Percentiles rank a stretch among this genome's conserved stretches.
Conservation (phyloP, 2,888 invertebrate genomes). For the Nebria brevicollis region DNA sequence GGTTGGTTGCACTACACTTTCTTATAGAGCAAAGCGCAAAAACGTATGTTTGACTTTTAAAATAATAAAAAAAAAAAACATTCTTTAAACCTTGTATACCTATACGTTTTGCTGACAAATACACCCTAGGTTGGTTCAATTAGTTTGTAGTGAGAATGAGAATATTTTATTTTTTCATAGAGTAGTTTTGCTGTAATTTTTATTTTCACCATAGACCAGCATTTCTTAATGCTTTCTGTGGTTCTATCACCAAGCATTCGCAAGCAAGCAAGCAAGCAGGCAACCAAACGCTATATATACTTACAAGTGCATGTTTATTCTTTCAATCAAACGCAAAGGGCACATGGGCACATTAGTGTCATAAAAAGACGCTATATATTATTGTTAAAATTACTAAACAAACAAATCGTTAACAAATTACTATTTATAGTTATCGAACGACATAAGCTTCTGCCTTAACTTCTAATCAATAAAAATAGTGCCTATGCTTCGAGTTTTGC, state of each 20-base stretch:
- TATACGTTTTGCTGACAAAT: conserved; percentile 11
- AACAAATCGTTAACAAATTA: conserved; percentile 7
- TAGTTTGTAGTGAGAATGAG: conserved; percentile 30
- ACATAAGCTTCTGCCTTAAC: conserved; percentile 43
- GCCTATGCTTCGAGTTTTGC: conserved; percentile 47
- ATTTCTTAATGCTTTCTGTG: not conserved
- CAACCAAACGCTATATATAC: conserved; percentile 6
- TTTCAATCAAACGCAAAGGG: not conserved
- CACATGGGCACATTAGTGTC: not conserved
- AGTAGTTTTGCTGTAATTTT: conserved; percentile 34
- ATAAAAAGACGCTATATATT: not conserved
- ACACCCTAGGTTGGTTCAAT: conserved; percentile 36
- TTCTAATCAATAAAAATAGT: conserved; percentile 47
- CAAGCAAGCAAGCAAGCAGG: conserved; percentile 36
- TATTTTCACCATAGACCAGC: conserved; percentile 29
- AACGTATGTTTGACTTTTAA: not conserved
- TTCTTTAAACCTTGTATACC: not conserved
- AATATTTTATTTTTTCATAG: conserved; percentile 34
- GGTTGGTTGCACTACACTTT: conserved; percentile 6
- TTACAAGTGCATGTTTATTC: not conserved
- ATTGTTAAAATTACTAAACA: not conserved
- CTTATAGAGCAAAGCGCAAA: not conserved
- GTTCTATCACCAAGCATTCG: not conserved
- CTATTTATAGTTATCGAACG: conserved; percentile 30
- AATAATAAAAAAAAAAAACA: conserved; percentile 13